Conservation (phyloP, 2,888 invertebrate species). For the Synergus itoensis region DNA sequence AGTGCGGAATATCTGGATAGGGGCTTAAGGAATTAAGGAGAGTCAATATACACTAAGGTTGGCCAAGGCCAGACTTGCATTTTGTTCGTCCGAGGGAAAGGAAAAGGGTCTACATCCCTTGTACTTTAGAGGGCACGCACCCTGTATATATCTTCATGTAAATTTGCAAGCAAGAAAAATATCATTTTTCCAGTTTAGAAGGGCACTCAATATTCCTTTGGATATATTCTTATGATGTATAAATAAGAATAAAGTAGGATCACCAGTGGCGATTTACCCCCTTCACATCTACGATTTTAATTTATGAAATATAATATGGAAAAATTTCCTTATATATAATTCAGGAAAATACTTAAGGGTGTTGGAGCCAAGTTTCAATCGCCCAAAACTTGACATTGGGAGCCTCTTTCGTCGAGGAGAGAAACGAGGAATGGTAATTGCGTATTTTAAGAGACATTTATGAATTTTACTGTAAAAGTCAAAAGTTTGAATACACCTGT, state of each 20-base stretch:
- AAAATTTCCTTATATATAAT: too few relatives aligned
- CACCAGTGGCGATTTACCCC: too few relatives aligned
- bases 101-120: not conserved
- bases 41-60: not conserved
- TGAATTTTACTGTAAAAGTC: too few relatives aligned
- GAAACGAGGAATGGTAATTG: constrained; percentile 30
- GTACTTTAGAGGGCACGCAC: not conserved
- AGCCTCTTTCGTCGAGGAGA: constrained; percentile 19
- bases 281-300: too few relatives aligned
- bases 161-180: not conserved
- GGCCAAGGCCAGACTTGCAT: not conserved
- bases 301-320: too few relatives aligned
- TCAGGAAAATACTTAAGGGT: too few relatives aligned
- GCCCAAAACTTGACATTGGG: not conserved
- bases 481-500: too few relatives aligned
- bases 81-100: not conserved
- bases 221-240: too few relatives aligned
- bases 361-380: too few relatives aligned
- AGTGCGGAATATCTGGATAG: constrained; percentile 45
- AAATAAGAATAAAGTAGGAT: too few relatives aligned
- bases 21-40: not conserved
- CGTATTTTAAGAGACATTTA: too few relatives aligned
- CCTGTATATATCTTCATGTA: not conserved
- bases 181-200: not conserved
- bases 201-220: too few relatives aligned